Evolutionary conservation across 2,888 invertebrate species (phyloP).

Genomic region (Mimas tiliae): DNA sequence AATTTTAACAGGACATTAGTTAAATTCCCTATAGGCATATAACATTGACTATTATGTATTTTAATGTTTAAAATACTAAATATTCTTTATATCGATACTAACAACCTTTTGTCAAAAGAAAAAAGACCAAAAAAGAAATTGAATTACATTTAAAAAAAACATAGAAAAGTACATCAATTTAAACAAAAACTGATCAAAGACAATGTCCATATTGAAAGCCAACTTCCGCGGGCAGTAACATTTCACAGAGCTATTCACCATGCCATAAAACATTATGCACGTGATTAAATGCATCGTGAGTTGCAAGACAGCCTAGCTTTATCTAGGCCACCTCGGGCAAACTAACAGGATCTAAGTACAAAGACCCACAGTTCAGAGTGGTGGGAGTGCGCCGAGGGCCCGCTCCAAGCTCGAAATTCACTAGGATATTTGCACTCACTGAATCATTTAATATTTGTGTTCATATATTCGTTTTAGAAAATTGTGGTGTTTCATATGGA

Average conservation of each 20-base stretch:
- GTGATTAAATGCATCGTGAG: conserved; percentile 27
- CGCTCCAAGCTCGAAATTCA: conserved; percentile 12
- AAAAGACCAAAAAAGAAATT: not conserved
- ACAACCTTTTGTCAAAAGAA: too few species aligned
- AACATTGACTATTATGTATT: too few species aligned
- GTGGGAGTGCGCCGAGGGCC: conserved; percentile 25
- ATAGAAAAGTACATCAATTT: not conserved
- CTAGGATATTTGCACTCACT: conserved; percentile 23
- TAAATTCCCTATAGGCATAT: too few species aligned
- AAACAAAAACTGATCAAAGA: not conserved
- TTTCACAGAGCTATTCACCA: not conserved
- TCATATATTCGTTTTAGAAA: not conserved
- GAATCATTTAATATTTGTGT: conserved; percentile 18
- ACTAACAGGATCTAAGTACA: conserved; percentile 31
- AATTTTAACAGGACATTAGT: too few species aligned
- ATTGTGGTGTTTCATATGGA: not conserved
- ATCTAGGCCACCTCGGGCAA: conserved; percentile 31
- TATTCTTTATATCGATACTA: too few species aligned
- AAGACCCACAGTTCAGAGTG: conserved; percentile 26
- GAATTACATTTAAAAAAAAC: not conserved
- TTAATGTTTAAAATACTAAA: too few species aligned
- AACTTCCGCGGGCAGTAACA: conserved; percentile 2
- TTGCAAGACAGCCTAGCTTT: conserved; percentile 27
- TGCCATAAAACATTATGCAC: conserved; percentile 10
- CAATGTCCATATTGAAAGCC: not conserved